These are phyloP conservation scores for Misgurnus anguillicaudatus DNA, from an alignment of 2,113 vertebrate species.

Conservation along the genomic window DNA sequence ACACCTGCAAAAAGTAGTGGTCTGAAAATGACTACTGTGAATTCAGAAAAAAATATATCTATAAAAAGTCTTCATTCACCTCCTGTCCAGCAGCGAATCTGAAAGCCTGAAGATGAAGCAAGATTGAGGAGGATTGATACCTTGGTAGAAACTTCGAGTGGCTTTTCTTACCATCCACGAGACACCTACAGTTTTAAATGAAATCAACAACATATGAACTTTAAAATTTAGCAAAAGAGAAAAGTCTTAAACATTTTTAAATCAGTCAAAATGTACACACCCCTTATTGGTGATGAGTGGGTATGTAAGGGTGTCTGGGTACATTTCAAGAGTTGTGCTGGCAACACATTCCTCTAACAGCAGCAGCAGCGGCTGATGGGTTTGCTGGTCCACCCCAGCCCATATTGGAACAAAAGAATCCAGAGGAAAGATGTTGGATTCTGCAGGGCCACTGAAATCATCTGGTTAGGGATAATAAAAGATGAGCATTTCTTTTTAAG, in stretches of 20 bases:
- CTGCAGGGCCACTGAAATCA: constrained; percentile 61
- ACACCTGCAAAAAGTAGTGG: constrained; percentile 65
- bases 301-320: constrained; percentile 51
- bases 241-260: neutral
- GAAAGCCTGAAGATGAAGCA: constrained; percentile 73
- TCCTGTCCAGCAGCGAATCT: constrained; percentile 59
- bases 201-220: neutral
- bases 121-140: constrained; percentile 61
- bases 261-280: constrained; percentile 52
- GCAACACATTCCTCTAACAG: constrained; percentile 77
- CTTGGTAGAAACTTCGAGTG: constrained; percentile 71
- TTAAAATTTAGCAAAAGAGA: neutral
- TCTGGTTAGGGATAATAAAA: constrained; percentile 53
- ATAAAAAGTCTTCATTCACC: constrained; percentile 44
- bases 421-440: constrained; percentile 64
- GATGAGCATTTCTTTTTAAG: neutral
- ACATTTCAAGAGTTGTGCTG: constrained; percentile 56
- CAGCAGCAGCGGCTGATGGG: constrained; percentile 74
- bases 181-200: constrained; percentile 64
- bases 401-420: constrained; percentile 74
- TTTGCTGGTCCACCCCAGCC: constrained; percentile 69
- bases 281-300: constrained; percentile 75
- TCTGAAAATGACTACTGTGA: neutral
- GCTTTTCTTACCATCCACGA: constrained; percentile 65
- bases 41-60: neutral